These are phyloP conservation scores for Pelmatolapia mariae DNA, from an alignment of 2,113 vertebrate species.

Conservation along the genomic window DNA sequence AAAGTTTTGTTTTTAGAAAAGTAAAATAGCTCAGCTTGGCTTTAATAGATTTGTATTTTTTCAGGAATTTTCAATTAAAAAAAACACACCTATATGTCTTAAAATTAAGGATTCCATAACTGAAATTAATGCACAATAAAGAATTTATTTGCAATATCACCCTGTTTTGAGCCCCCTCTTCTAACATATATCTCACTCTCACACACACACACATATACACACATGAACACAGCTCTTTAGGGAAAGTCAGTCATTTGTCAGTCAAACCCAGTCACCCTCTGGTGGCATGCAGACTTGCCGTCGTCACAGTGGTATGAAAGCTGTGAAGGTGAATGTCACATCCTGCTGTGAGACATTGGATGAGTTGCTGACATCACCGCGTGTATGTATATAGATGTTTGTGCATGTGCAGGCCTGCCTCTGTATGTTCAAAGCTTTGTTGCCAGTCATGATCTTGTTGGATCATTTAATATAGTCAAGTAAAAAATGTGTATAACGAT, in stretches of 20 bases:
- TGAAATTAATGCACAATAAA: background rate
- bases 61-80: background rate
- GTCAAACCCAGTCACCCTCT: slow-evolving; percentile 11
- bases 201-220: background rate
- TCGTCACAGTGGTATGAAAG: slow-evolving; percentile 29
- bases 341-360: slow-evolving; percentile 12
- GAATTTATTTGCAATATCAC: background rate
- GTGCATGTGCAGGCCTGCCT: background rate
- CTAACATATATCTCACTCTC: background rate
- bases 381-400: background rate
- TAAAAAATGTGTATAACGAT: background rate
- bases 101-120: background rate
- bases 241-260: slow-evolving; percentile 3
- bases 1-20: background rate
- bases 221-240: background rate
- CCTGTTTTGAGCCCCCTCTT: background rate
- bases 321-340: slow-evolving; percentile 31
- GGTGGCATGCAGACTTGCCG: slow-evolving; percentile 35
- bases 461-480: background rate
- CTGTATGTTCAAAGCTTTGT: background rate
- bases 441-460: background rate
- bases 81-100: background rate
- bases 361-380: slow-evolving; percentile 13
- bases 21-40: background rate
- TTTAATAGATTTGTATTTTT: background rate